Conservation (phyloP, 2,888 invertebrate species). For the Orthosia incerta region DNA sequence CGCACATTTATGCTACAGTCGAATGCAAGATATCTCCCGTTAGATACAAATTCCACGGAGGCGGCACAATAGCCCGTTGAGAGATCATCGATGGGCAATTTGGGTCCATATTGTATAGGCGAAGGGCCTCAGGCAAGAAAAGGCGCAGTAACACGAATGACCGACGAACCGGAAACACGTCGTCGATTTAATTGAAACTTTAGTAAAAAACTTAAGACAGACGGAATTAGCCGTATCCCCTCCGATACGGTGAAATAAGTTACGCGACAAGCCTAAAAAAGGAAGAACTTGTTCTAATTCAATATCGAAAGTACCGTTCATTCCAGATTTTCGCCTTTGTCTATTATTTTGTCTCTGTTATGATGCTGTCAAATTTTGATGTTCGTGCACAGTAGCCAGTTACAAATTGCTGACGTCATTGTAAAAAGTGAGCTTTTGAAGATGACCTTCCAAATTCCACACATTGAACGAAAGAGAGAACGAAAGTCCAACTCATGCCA, state of each 20-base stretch:
- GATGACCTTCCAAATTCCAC: conserved; percentile 50
- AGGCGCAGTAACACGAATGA: conserved; percentile 71
- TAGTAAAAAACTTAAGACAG: conserved; percentile 76
- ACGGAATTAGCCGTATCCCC: conserved; percentile 74
- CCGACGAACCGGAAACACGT: conserved; percentile 79
- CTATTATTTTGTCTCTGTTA: conserved; percentile 38
- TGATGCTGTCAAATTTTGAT: conserved; percentile 25
- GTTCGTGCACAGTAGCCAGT: conserved; percentile 18
- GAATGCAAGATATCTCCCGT: conserved; percentile 84
- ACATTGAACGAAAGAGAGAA: conserved; percentile 44
- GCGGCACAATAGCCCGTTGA: conserved; percentile 79
- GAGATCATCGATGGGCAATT: conserved; percentile 82
- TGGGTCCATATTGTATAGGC: conserved; percentile 80
- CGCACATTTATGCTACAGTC: conserved; percentile 76
- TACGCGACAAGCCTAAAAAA: conserved; percentile 64
- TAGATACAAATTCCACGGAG: conserved; percentile 82
- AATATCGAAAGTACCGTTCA: conserved; percentile 75
- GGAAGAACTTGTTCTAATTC: conserved; percentile 68
- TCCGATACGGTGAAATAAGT: conserved; percentile 69
- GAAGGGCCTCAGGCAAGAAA: conserved; percentile 77
- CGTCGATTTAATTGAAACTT: conserved; percentile 81
- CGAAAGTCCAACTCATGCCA: conserved; percentile 49
- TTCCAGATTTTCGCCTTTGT: conserved; percentile 43
- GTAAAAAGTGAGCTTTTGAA: conserved; percentile 44
- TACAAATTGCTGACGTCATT: conserved; percentile 52